Evolutionary conservation across 1,140 invertebrate species (phyloP).

Genomic region (Cephus cinctus): DNA sequence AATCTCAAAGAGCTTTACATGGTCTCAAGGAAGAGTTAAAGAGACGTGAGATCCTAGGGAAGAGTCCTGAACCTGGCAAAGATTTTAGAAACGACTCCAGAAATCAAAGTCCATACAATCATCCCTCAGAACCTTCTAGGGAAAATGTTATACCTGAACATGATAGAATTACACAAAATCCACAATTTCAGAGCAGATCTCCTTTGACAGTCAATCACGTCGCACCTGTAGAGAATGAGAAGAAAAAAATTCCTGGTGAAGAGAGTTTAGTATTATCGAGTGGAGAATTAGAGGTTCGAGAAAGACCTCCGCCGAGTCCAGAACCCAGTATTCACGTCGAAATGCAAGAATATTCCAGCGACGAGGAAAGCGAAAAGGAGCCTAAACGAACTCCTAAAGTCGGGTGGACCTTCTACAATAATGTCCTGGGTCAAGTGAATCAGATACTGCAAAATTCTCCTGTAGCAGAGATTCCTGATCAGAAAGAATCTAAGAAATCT

Average conservation of each 20-base stretch:
- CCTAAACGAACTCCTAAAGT: slow-evolving; percentile 57
- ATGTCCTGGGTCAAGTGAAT: slow-evolving; percentile 62
- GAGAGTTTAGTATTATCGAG: slow-evolving; percentile 58
- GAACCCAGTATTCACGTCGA: slow-evolving; percentile 63
- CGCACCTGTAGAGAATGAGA: slow-evolving; percentile 17
- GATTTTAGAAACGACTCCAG: no score
- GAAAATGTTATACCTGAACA: no score
- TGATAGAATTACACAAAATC: no score
- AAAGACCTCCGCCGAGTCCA: slow-evolving; percentile 58
- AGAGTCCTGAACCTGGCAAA: no score
- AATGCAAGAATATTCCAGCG: slow-evolving; percentile 61
- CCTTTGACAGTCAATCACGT: no score
- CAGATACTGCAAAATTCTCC: slow-evolving; percentile 53
- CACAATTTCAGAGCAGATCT: no score
- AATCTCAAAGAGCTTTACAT: no score
- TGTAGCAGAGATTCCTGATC: slow-evolving; percentile 18
- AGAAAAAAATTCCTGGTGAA: slow-evolving; percentile 49
- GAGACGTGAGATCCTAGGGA: no score
- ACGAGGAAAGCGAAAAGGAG: slow-evolving; percentile 53
- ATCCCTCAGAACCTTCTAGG: no score
- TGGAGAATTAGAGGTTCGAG: slow-evolving; percentile 57
- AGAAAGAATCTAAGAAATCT: slow-evolving; percentile 13
- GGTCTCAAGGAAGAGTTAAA: no score
- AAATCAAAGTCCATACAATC: no score
- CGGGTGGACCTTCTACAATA: slow-evolving; percentile 68